phyloP scores from a whole-genome alignment of 2,888 invertebrate species.

The Zaprionus lineosus region DNA sequence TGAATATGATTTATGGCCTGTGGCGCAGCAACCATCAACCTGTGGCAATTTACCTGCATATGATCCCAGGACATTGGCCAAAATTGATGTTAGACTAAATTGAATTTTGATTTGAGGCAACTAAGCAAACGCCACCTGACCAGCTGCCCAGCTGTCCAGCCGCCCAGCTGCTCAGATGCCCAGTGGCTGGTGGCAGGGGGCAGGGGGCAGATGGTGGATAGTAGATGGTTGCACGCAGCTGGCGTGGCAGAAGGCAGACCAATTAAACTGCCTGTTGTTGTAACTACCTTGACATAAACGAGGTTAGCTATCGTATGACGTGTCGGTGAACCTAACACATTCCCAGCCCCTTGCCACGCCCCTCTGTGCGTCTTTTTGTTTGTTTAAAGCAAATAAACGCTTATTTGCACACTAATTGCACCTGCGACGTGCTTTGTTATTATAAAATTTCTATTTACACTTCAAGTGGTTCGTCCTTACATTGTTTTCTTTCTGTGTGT shows the following conservation, averaged over 20 bases:
- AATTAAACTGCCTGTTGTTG: slow-evolving; percentile 28
- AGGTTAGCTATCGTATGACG: slow-evolving; percentile 53
- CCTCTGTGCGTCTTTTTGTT: slow-evolving; percentile 28
- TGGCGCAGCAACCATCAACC: slow-evolving; percentile 18
- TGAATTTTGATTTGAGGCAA: slow-evolving; percentile 57
- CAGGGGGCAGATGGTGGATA: too few species aligned
- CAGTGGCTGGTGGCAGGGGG: too few species aligned
- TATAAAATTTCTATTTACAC: slow-evolving; percentile 74
- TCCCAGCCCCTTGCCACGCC: not conserved
- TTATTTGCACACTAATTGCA: slow-evolving; percentile 78
- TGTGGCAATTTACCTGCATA: slow-evolving; percentile 37
- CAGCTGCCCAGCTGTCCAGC: too few species aligned
- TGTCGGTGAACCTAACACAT: too few species aligned
- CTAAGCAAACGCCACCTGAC: too few species aligned
- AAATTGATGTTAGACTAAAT: slow-evolving; percentile 43
- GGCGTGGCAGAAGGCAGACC: not conserved
- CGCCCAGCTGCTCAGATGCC: too few species aligned
- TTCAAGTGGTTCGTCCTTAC: slow-evolving; percentile 42
- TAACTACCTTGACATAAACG: slow-evolving; percentile 54
- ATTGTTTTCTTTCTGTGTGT: slow-evolving; percentile 25
- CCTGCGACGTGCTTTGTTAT: slow-evolving; percentile 78
- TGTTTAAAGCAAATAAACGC: slow-evolving; percentile 69
- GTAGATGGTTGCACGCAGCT: too few species aligned
- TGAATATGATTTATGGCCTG: slow-evolving; percentile 42
- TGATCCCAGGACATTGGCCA: slow-evolving; percentile 28